Conservation (phyloP, 2,113 vertebrate genomes). For the Oophaga pumilio region DNA sequence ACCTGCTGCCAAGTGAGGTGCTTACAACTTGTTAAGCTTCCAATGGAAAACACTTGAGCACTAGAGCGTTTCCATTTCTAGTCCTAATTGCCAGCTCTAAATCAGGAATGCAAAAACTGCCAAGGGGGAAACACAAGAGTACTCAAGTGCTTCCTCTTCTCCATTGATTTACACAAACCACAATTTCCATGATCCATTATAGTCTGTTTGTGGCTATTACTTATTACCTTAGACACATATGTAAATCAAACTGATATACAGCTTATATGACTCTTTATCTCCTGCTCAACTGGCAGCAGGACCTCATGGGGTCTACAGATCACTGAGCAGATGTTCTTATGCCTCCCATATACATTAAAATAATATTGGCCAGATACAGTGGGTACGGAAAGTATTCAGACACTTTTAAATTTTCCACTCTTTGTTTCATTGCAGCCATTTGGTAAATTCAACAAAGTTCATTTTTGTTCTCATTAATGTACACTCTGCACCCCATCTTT, state of each 20-base stretch:
- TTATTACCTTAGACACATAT: neutral
- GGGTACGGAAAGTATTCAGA: too few relatives aligned
- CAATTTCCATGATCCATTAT: neutral
- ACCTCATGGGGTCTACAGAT: too few relatives aligned
- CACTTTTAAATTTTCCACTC: too few relatives aligned
- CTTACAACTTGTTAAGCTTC: neutral
- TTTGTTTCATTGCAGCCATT: too few relatives aligned
- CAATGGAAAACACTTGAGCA: neutral
- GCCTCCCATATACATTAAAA: too few relatives aligned
- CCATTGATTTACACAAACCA: neutral
- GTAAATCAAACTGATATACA: neutral
- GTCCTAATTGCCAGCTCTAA: neutral
- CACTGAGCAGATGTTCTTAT: neutral
- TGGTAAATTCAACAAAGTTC: too few relatives aligned
- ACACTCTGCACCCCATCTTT: too few relatives aligned
- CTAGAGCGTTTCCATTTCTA: neutral
- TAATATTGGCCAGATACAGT: too few relatives aligned
- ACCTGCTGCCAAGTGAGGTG: neutral
- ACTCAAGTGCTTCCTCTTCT: conserved; percentile 5
- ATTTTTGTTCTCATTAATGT: too few relatives aligned
- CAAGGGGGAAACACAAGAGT: neutral
- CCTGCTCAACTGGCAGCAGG: neutral
- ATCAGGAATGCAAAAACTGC: neutral
- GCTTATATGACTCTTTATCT: neutral
- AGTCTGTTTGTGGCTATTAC: neutral